These are phyloP conservation scores for Protaetia brevitarsis DNA, from an alignment of 1,140 invertebrate genomes.

Conservation along the genomic window DNA sequence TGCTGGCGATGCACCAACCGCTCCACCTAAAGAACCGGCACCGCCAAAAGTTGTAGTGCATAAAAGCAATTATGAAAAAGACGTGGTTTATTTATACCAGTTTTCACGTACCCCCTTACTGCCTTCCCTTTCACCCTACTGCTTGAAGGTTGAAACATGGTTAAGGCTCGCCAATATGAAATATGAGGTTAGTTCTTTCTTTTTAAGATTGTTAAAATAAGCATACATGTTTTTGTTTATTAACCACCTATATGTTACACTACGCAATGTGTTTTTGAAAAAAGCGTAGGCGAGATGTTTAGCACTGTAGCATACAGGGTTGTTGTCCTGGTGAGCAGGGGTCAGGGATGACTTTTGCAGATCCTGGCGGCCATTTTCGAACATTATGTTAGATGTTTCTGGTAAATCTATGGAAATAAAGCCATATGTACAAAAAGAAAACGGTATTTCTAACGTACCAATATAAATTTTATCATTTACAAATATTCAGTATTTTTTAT, in stretches of 20 bases:
- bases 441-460: not conserved
- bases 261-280: too few relatives aligned
- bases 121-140: constrained; percentile 85
- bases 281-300: not conserved
- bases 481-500: too few relatives aligned
- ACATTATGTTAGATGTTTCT: not conserved
- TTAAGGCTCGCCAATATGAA: constrained; percentile 82
- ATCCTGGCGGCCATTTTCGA: constrained; percentile 25
- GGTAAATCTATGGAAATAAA: not conserved
- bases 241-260: too few relatives aligned
- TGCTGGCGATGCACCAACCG: constrained; percentile 53
- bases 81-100: constrained; percentile 90
- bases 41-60: constrained; percentile 76
- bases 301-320: too few relatives aligned
- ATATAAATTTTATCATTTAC: not conserved
- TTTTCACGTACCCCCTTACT: constrained; percentile 84
- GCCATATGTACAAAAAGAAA: not conserved
- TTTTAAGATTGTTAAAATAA: too few relatives aligned
- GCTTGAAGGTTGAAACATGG: constrained; percentile 94
- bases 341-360: constrained; percentile 22
- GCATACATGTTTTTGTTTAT: too few relatives aligned
- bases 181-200: constrained; percentile 79
- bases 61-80: constrained; percentile 87
- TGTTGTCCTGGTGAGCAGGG: constrained; percentile 13
- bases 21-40: constrained; percentile 52